These are phyloP conservation scores for Canis aureus DNA, from an alignment of 2,113 vertebrate species.

Conservation along the genomic window DNA sequence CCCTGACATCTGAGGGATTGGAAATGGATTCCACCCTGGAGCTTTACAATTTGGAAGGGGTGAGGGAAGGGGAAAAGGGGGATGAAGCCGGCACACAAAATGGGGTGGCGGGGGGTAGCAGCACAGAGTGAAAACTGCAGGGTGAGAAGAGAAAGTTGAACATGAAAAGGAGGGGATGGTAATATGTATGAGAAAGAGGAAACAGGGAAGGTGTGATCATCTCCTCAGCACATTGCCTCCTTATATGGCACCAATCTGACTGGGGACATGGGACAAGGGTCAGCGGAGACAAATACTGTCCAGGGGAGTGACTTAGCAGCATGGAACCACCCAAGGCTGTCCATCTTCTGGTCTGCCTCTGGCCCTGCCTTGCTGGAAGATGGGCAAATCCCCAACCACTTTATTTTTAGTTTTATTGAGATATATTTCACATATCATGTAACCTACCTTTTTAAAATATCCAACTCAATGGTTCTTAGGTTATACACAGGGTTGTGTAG, in stretches of 20 bases:
- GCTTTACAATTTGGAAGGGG: slow-evolving; percentile 48
- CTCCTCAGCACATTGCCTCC: not conserved
- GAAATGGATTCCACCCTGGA: slow-evolving; percentile 71
- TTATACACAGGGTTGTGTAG: not conserved
- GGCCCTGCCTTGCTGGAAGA: not conserved
- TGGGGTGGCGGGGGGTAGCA: not conserved
- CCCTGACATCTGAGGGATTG: slow-evolving; percentile 60
- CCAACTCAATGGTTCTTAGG: not conserved
- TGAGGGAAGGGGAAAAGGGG: not conserved
- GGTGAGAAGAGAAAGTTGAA: not conserved
- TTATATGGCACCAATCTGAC: rapidly evolving
- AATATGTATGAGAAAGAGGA: not conserved
- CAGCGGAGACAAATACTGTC: no score
- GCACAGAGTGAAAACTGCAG: not conserved
- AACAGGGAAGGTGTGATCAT: not conserved
- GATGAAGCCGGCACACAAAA: not conserved
- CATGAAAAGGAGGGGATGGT: not conserved
- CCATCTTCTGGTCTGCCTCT: not conserved
- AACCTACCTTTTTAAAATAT: not conserved
- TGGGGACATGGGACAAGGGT: rapidly evolving
- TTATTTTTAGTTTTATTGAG: not conserved
- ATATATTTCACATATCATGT: not conserved
- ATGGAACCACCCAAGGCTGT: not conserved
- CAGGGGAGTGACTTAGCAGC: rapidly evolving
- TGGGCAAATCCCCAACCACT: no score